Evolutionary conservation across 2,797 vertebrate genomes (phyloP).

Genomic region (Microctenopoma lineatum): DNA sequence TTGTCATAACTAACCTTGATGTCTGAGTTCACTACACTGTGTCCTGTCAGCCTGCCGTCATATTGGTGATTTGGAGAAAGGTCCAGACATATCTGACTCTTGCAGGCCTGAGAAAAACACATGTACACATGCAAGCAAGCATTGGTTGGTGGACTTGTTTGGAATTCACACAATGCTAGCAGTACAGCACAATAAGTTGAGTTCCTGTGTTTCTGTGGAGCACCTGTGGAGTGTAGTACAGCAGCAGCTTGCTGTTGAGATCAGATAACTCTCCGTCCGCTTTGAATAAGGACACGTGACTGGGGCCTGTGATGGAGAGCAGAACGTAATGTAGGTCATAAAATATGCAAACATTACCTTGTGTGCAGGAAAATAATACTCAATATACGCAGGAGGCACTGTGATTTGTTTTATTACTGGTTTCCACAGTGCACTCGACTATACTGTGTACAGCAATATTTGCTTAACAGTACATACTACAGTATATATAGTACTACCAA

Average conservation of each 20-base stretch:
- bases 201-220: conserved; percentile 14
- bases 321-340: conserved; percentile 25
- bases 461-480: neutral
- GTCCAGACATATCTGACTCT: conserved; percentile 95
- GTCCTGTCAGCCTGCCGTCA: conserved; percentile 94
- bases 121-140: neutral
- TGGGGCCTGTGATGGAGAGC: conserved; percentile 86
- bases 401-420: conserved; percentile 6
- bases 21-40: conserved; percentile 94
- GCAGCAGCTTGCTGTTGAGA: conserved; percentile 89
- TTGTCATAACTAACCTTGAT: conserved; percentile 86
- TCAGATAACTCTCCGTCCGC: conserved; percentile 90
- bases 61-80: conserved; percentile 90
- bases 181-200: neutral
- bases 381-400: neutral
- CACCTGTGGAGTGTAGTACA: conserved; percentile 99
- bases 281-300: conserved; percentile 89
- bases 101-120: conserved; percentile 87
- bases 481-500: conserved; percentile 45
- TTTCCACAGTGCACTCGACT: neutral
- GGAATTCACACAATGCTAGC: neutral
- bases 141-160: neutral
- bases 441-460: neutral
- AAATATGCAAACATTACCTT: conserved; percentile 38
- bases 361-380: conserved; percentile 6